Conservation (phyloP, 2,113 vertebrate genomes). For the Microtus richardsoni region DNA sequence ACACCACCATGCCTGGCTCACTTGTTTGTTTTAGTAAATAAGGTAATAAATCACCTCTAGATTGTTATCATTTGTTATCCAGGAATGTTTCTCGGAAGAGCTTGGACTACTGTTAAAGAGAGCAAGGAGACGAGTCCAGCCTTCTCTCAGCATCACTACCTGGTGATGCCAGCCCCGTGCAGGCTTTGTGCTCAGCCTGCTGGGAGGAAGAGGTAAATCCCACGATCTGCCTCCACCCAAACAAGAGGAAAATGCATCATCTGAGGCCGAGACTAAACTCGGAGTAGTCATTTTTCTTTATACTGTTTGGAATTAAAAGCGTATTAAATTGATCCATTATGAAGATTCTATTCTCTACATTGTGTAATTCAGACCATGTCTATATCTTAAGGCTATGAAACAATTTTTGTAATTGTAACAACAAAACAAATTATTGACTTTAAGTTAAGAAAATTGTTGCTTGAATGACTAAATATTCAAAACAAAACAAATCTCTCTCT, state of each 20-base stretch:
- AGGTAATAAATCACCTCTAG: conserved; percentile 88
- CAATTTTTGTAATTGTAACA: conserved; percentile 86
- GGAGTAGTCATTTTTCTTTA: conserved; percentile 84
- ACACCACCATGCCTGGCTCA: not conserved
- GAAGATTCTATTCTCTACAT: conserved; percentile 82
- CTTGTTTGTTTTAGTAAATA: not conserved
- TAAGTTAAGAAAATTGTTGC: conserved; percentile 85
- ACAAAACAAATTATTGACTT: conserved; percentile 86
- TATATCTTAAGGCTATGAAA: conserved; percentile 87
- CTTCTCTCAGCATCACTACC: conserved; percentile 45
- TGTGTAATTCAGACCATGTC: conserved; percentile 78
- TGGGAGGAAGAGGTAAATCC: conserved; percentile 8
- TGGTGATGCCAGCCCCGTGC: conserved; percentile 54
- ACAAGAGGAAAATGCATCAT: conserved; percentile 56
- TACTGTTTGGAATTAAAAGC: conserved; percentile 86
- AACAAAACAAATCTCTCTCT: conserved; percentile 81
- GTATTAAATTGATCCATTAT: conserved; percentile 84
- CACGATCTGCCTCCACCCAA: conserved; percentile 50
- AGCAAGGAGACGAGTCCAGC: conserved; percentile 43
- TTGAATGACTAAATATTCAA: conserved; percentile 82
- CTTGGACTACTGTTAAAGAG: conserved; percentile 87
- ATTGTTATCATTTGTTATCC: conserved; percentile 89
- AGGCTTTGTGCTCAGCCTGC: conserved; percentile 44
- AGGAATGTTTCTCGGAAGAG: conserved; percentile 85
- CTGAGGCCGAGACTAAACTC: conserved; percentile 80